Percentiles rank a stretch among this genome's conserved stretches.
Conservation (phyloP, 2,113 vertebrate genomes). For the Erinaceus europaeus region DNA sequence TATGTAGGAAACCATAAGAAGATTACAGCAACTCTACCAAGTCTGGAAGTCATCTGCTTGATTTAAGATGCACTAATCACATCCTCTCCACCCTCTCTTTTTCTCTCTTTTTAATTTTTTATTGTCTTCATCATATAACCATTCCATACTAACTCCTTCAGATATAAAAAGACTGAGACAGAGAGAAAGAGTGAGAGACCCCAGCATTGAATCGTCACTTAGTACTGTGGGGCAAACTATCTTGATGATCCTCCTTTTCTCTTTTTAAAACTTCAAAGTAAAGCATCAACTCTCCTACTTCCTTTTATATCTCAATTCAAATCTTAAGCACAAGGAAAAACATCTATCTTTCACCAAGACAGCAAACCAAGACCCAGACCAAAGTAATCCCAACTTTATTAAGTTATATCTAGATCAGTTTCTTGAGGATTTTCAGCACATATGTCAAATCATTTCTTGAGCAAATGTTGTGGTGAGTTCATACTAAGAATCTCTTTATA, state of each 20-base stretch:
- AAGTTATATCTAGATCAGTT: slow-evolving; percentile 10
- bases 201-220: too few relatives aligned
- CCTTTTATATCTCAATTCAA: slow-evolving; percentile 10
- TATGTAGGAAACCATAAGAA: slow-evolving; percentile 27
- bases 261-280: slow-evolving; percentile 38
- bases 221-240: too few relatives aligned
- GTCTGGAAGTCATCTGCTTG: slow-evolving; percentile 30
- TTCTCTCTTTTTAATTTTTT: too few relatives aligned
- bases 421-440: slow-evolving; percentile 36
- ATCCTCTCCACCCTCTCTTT: too few relatives aligned
- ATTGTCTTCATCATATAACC: too few relatives aligned
- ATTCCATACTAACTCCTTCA: too few relatives aligned
- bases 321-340: not conserved
- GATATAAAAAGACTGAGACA: too few relatives aligned
- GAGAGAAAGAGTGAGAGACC: too few relatives aligned
- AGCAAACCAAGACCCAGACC: not conserved
- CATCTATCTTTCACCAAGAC: slow-evolving; percentile 26
- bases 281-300: slow-evolving; percentile 4
- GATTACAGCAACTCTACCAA: not conserved
- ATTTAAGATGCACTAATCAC: slow-evolving; percentile 21
- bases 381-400: not conserved
- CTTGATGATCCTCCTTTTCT: slow-evolving; percentile 17
- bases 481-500: slow-evolving; percentile 46
- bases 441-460: slow-evolving; percentile 36
- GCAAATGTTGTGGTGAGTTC: slow-evolving; percentile 6